phyloP scores from a whole-genome alignment of 2,888 invertebrate genomes.

The Drosophila lutescens region DNA sequence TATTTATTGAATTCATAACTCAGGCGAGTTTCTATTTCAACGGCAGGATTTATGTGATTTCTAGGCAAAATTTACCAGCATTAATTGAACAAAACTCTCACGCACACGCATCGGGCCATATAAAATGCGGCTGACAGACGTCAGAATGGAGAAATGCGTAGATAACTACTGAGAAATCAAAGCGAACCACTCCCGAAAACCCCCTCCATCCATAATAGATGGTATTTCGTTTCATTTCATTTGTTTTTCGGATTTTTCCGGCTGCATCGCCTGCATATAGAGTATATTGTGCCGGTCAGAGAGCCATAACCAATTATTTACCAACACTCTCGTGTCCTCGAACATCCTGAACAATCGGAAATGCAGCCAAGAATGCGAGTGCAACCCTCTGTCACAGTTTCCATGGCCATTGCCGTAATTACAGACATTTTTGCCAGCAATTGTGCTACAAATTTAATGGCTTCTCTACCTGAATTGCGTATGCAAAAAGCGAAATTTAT shows the following conservation, averaged over 20 bases:
- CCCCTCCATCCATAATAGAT: neutral
- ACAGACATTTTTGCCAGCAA: constrained; percentile 73
- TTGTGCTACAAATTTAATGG: constrained; percentile 71
- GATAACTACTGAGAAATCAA: constrained; percentile 69
- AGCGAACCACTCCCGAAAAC: constrained; percentile 22
- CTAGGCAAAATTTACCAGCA: constrained; percentile 64
- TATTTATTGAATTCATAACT: constrained; percentile 59
- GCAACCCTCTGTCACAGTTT: constrained; percentile 36
- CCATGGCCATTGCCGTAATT: constrained; percentile 64
- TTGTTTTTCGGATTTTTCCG: constrained; percentile 46
- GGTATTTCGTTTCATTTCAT: constrained; percentile 42
- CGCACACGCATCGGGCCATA: constrained; percentile 40
- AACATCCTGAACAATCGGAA: constrained; percentile 68
- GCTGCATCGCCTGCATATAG: constrained; percentile 29
- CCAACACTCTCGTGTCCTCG: constrained; percentile 65
- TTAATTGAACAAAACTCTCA: constrained; percentile 64
- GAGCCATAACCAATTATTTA: constrained; percentile 74
- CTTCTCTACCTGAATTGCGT: constrained; percentile 61
- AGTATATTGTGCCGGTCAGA: constrained; percentile 26
- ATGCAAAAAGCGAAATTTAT: constrained; percentile 36
- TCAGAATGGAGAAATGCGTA: constrained; percentile 71
- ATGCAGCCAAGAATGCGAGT: constrained; percentile 63
- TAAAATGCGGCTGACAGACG: constrained; percentile 73
- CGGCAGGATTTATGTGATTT: constrained; percentile 64
- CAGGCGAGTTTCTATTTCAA: constrained; percentile 32